Evolutionary conservation across 2,888 invertebrate genomes (phyloP).

Genomic region (Eupsilia transversa): DNA sequence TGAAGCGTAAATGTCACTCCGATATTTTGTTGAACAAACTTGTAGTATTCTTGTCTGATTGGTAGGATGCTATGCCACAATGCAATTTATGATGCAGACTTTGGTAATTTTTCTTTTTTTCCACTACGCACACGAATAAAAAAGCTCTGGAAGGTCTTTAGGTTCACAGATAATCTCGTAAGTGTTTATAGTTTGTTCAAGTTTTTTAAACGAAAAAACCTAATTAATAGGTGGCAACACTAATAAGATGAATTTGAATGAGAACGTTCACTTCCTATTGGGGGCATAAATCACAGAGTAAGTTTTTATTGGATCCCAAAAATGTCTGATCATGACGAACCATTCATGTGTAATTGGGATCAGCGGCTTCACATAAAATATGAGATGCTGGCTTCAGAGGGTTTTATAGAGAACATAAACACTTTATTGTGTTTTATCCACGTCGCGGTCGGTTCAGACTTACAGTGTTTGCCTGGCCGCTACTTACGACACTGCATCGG

Average conservation of each 20-base stretch:
- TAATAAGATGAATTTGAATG: slow-evolving; percentile 81
- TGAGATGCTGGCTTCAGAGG: slow-evolving; percentile 83
- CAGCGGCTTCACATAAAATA: slow-evolving; percentile 88
- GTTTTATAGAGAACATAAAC: slow-evolving; percentile 89
- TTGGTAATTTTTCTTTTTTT: neutral
- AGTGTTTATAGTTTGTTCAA: neutral
- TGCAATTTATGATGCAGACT: neutral
- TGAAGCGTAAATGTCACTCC: slow-evolving; percentile 39
- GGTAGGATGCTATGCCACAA: neutral
- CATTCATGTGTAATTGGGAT: slow-evolving; percentile 89
- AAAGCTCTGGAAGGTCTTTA: neutral
- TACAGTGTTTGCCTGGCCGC: slow-evolving; percentile 71
- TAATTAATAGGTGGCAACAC: slow-evolving; percentile 80
- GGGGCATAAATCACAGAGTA: slow-evolving; percentile 84
- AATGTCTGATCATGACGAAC: slow-evolving; percentile 89
- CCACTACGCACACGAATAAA: neutral
- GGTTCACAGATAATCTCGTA: neutral
- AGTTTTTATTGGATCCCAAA: slow-evolving; percentile 86
- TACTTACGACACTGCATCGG: slow-evolving; percentile 41
- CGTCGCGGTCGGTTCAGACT: slow-evolving; percentile 69
- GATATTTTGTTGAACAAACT: slow-evolving; percentile 18
- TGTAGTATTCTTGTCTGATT: neutral
- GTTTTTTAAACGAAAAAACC: slow-evolving; percentile 71
- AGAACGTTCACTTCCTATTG: slow-evolving; percentile 78
- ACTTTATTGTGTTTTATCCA: slow-evolving; percentile 87